Evolutionary conservation across 2,888 invertebrate species (phyloP), one percentile per base, ranked within the genome.

Genomic region (Macrophya annulata): DNA sequence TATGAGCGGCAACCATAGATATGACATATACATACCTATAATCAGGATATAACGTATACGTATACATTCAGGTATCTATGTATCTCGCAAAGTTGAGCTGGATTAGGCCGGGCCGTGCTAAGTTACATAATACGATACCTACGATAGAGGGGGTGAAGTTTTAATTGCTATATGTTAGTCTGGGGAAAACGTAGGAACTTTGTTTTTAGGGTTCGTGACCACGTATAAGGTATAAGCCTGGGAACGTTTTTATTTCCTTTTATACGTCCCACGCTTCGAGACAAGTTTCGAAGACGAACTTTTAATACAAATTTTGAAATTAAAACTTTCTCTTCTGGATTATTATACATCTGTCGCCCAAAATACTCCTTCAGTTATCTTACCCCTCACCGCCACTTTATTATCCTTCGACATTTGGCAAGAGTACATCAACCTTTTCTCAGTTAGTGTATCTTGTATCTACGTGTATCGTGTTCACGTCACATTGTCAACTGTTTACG

Each of bases 111-210:
- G 40, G 81, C 21, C 17, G 62, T 37, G 59, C 10, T 81, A 62
- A 40, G 40, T 81, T 62, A 81, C 62, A 65, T 81, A 45, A 43
- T 81, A 81, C 62, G 21, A 25, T 74, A 74, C 31, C 68, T 72
- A 43, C 77, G 37, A 55, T 55, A 55, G 55, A 37, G 55, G 62
- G 62, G 81, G 62, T 81, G 62, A 90, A 91, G 90, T 91, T 91
- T 90, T 91, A 91, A 91, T 91, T 91, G 89, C 89, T 88, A 86
- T 88, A 87, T 89, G 90, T 90, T 89, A 88, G 87, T 87, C 85
- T 85, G 87, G 85, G 86, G 85, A 86, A 86, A 85, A 86, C 81
- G 45, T 77, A 62, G 83, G 76, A 85, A 86, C 82, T 77, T 62
- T 82, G 59, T 62, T 62, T 81, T 65, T 81, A 81, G 51, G 77